These are phyloP conservation scores for Heteractis magnifica DNA, from an alignment of 92 coral and sea anemone genomes.

Conservation along the genomic window DNA sequence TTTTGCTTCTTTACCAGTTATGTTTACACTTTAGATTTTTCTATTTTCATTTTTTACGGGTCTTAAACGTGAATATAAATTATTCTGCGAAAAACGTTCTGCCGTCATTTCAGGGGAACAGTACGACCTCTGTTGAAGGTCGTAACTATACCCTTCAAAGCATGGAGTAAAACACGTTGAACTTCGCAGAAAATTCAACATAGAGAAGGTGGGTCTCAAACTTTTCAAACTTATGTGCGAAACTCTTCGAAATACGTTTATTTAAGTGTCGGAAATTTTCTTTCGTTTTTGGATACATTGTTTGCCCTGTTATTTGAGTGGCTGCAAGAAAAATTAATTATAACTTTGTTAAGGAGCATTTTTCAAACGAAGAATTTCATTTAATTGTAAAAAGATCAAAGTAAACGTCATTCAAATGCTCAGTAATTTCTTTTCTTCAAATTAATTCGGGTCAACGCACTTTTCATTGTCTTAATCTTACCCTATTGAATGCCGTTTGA, in stretches of 20 bases:
- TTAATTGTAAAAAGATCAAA: background rate
- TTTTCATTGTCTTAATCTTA: background rate
- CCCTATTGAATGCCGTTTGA: constrained; percentile 14
- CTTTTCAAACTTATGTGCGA: background rate
- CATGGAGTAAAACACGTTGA: background rate
- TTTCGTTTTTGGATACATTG: background rate
- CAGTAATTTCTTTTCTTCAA: background rate
- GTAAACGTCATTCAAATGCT: background rate
- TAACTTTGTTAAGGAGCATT: background rate
- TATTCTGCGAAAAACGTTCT: background rate
- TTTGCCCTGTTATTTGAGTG: background rate
- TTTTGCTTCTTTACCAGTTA: background rate
- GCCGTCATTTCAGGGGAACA: constrained; percentile 13
- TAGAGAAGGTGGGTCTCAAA: background rate
- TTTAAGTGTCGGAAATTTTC: background rate
- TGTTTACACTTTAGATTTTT: background rate
- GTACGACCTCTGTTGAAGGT: constrained; percentile 27
- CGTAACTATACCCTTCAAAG: background rate
- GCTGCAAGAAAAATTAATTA: background rate
- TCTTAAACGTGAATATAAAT: background rate
- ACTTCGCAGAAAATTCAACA: constrained; percentile 1
- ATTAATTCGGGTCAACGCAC: constrained; percentile 8
- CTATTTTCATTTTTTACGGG: background rate
- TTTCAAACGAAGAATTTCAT: background rate
- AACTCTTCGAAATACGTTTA: background rate